Base-by-base conservation (phyloP, 2,888 invertebrate species). In the Scelioninae gen. 2 region DNA sequence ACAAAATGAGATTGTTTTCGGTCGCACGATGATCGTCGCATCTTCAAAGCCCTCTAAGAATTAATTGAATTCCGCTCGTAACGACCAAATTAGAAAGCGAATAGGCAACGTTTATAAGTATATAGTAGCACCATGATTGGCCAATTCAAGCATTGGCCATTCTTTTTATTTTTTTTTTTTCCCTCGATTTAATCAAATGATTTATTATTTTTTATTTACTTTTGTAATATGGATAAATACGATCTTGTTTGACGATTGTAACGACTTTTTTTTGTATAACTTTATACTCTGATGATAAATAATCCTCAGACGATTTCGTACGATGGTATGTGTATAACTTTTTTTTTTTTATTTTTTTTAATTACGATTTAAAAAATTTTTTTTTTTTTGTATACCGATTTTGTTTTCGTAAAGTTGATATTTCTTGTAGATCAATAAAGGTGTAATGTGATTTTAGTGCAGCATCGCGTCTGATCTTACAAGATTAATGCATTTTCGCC, bases 1-100 rank as follows among this genome's bases (percentile, higher is more conserved):
- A n/a, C n/a, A n/a, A n/a, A n/a, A n/a, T n/a, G n/a, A n/a, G n/a
- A n/a, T n/a, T n/a, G n/a, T 43, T 31, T 43, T 53, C 55, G 61
- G 60, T 72, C 57, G 43, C 67, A 37, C 55, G 61, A 72, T 45
- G 43, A 48, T 19, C 28, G 28, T 64, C 41, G 43, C 48, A 55
- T 55, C 46, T 61, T 55, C 48, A 63, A 68, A 37, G 57, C 63
- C 67, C 67, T 57, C 43, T 68, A 73, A 57, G 45, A 63, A 73
- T 63, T 19, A 68, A 73, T 73, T 68, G 28, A 68, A 73, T 73
- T 68, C 52, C 45, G 63, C 67, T 73, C 73, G 73, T 73, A 68
- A 73, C 67, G 63, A 73, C 73, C 73, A 73, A 73, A 73, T 73
- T 73, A 73, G 73, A 68, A 61, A 68, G 65, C 73, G 63, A 63